A percentile compares a stretch with the other conserved stretches of the same genome.
phyloP scores from a whole-genome alignment of 2,888 invertebrate species.

The Leptopilina myrica region DNA sequence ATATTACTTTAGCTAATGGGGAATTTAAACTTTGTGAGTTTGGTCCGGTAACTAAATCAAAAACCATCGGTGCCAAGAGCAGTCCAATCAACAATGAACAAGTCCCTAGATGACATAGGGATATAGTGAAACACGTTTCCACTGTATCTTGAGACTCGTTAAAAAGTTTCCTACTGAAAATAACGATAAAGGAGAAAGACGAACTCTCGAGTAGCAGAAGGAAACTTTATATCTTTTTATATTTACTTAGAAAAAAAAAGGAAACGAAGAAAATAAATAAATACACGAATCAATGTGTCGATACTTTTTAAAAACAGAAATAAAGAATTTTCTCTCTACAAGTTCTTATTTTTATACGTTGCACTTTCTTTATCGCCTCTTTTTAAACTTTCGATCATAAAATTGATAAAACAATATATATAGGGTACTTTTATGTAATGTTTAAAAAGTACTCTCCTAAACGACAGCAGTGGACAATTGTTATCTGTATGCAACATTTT shows the following conservation, averaged over 20 bases:
- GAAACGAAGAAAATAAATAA: too few relatives aligned
- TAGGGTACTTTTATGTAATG: background rate
- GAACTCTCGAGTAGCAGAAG: background rate
- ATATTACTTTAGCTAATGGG: constrained; percentile 3
- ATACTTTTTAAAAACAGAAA: constrained; percentile 10
- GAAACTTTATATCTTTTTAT: constrained; percentile 1
- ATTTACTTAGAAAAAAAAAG: background rate
- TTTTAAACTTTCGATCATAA: background rate
- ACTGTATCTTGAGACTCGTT: constrained; percentile 25
- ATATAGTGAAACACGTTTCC: constrained; percentile 3
- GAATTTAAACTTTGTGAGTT: background rate
- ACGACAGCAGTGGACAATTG: too few relatives aligned
- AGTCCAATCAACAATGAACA: constrained; percentile 1
- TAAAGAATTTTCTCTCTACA: background rate
- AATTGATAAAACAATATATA: background rate
- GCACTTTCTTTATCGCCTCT: background rate
- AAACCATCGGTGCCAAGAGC: constrained; percentile 23
- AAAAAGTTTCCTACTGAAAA: constrained; percentile 35
- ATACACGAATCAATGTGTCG: constrained; percentile 9
- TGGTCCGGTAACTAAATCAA: background rate
- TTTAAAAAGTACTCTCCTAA: too few relatives aligned
- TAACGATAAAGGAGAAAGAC: constrained; percentile 20
- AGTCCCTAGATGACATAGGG: constrained; percentile 10
- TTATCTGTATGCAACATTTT: background rate
- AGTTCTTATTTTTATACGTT: background rate